phyloP scores from a whole-genome alignment of 2,113 vertebrate genomes.

The Gymnogyps californianus region DNA sequence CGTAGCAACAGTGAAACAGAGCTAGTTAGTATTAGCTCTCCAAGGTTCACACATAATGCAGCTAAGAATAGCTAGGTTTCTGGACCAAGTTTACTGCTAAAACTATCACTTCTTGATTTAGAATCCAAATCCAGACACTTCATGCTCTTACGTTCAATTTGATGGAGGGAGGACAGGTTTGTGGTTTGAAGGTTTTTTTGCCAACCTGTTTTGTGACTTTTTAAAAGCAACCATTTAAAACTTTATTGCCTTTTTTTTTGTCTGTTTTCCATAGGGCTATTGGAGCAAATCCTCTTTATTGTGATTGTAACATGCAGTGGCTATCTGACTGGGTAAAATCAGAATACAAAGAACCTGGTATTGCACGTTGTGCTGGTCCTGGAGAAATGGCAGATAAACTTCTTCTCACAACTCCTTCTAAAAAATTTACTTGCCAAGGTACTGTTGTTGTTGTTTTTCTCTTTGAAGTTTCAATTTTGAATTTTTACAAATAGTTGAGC shows the following conservation, averaged over 20 bases:
- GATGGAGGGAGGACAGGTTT: neutral
- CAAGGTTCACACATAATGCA: neutral
- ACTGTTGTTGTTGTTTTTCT: neutral
- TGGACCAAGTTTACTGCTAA: neutral
- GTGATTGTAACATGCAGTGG: slow-evolving; percentile 99
- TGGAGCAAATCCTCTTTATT: slow-evolving; percentile 95
- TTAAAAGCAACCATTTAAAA: neutral
- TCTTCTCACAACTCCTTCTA: slow-evolving; percentile 95
- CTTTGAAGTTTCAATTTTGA: neutral
- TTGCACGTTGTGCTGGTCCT: slow-evolving; percentile 92
- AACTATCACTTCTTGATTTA: neutral
- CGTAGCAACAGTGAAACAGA: neutral
- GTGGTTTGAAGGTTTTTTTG: neutral
- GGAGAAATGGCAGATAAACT: slow-evolving; percentile 97
- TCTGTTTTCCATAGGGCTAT: slow-evolving; percentile 81
- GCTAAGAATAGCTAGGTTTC: neutral
- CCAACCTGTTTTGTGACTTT: neutral
- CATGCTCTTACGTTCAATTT: neutral
- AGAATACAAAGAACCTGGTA: slow-evolving; percentile 97
- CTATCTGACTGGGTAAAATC: slow-evolving; percentile 98
- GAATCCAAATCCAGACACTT: neutral
- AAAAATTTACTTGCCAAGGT: slow-evolving; percentile 98
- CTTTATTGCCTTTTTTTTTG: neutral
- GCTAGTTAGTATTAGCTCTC: neutral
- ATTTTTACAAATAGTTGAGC: neutral